Conservation (phyloP, 2,797 vertebrate genomes). For the Sitta carolinensis region DNA sequence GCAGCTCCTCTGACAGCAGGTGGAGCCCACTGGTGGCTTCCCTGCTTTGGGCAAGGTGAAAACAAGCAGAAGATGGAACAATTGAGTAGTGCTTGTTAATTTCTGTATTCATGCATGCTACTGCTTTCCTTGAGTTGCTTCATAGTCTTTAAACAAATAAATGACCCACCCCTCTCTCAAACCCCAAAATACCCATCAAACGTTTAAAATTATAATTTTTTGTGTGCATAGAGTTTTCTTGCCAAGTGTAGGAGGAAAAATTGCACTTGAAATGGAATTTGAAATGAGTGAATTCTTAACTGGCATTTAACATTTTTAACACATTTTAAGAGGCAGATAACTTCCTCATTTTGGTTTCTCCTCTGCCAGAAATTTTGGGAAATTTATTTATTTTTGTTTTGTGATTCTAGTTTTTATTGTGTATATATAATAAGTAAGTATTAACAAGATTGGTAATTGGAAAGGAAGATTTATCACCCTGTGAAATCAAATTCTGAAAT, state of each 20-base stretch:
- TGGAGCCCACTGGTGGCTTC: not conserved
- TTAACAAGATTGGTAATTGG: not conserved
- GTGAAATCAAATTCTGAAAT: not conserved
- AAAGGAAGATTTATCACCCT: not conserved
- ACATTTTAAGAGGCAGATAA: not conserved
- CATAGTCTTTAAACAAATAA: not conserved
- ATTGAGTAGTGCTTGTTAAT: not conserved
- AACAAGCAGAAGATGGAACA: not conserved
- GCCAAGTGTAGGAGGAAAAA: not conserved
- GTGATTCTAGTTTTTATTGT: not conserved
- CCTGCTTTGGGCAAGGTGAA: not conserved
- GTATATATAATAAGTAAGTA: not conserved
- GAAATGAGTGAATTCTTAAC: not conserved
- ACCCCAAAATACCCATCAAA: not conserved
- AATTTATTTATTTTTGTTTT: not conserved
- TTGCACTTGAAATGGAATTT: not conserved
- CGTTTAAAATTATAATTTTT: not conserved
- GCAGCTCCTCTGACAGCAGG: not conserved
- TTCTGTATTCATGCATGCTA: not conserved
- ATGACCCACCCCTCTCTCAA: fast-evolving
- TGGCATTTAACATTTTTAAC: not conserved
- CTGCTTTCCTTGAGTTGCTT: not conserved
- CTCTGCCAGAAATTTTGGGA: not conserved
- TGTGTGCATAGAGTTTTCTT: not conserved
- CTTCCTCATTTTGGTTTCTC: not conserved